These are phyloP conservation scores for Rhaphigaster nebulosa DNA, from an alignment of 2,888 invertebrate species.

Conservation along the genomic window DNA sequence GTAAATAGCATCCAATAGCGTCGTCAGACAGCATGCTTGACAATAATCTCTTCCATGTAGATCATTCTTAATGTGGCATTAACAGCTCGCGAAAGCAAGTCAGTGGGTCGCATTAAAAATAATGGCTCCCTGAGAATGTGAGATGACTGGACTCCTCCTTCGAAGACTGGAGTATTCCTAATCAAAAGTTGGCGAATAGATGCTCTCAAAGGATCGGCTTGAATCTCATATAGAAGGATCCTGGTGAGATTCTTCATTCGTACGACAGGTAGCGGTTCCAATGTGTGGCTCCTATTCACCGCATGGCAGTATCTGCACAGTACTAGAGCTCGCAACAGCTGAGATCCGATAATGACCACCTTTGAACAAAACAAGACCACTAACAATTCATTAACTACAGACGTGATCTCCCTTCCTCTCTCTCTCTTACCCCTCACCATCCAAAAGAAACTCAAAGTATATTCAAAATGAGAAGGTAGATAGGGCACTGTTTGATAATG, in stretches of 20 bases:
- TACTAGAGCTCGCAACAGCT: background rate
- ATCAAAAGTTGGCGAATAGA: conserved; percentile 36
- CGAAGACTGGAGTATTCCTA: background rate
- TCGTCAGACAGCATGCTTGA: too few species aligned
- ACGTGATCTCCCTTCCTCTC: too few species aligned
- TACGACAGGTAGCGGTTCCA: background rate
- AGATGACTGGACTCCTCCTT: background rate
- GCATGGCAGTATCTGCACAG: background rate
- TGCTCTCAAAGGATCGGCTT: background rate
- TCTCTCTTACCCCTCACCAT: too few species aligned
- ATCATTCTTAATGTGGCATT: background rate
- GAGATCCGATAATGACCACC: background rate
- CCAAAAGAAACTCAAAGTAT: too few species aligned
- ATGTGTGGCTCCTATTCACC: background rate
- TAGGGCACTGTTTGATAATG: too few species aligned
- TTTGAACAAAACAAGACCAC: background rate
- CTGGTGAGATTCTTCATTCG: background rate
- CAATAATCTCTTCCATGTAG: background rate
- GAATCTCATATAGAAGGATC: background rate
- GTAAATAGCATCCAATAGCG: too few species aligned
- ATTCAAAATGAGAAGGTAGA: too few species aligned
- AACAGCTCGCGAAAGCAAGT: background rate
- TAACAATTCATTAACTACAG: background rate
- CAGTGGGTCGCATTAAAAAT: background rate
- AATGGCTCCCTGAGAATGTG: background rate